Conservation (phyloP, 2,113 vertebrate genomes). For the Thamnaconus septentrionalis region DNA sequence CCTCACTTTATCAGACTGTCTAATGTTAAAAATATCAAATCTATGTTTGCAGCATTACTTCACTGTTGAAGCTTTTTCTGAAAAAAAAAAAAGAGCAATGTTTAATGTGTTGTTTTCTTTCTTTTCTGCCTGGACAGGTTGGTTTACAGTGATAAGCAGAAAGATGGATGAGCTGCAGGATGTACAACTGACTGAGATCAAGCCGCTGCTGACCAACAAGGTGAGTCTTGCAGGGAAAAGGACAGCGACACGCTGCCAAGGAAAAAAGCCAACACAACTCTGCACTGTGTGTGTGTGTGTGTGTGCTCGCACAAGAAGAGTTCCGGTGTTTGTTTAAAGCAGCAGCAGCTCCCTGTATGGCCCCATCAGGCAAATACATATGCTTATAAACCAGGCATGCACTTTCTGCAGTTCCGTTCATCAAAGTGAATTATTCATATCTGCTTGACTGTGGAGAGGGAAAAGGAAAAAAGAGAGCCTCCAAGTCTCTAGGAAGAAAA, state of each 20-base stretch:
- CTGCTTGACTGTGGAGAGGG: slow-evolving; percentile 33
- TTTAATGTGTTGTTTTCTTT: not conserved
- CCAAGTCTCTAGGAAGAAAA: slow-evolving; percentile 16
- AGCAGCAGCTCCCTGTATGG: not conserved
- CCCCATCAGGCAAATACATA: slow-evolving; percentile 26
- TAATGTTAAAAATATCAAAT: too few relatives aligned
- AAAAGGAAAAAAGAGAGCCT: slow-evolving; percentile 17
- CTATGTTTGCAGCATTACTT: not conserved
- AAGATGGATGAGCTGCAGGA: slow-evolving; percentile 95
- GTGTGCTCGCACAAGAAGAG: not conserved
- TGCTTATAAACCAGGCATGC: slow-evolving; percentile 16
- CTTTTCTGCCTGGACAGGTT: slow-evolving; percentile 17
- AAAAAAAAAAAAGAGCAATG: not conserved
- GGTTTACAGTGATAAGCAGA: slow-evolving; percentile 47
- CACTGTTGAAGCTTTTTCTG: not conserved
- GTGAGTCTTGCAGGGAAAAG: slow-evolving; percentile 65
- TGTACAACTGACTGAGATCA: slow-evolving; percentile 95
- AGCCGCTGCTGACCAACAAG: slow-evolving; percentile 93
- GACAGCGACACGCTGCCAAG: too few relatives aligned
- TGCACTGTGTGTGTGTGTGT: too few relatives aligned
- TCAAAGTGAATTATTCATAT: slow-evolving; percentile 75
- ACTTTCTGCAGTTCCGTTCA: slow-evolving; percentile 50
- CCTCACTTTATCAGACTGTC: too few relatives aligned
- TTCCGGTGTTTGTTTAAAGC: not conserved
- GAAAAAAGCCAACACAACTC: too few relatives aligned